These are phyloP conservation scores for Stomatorhinus ivindoensis DNA, from an alignment of 2,113 vertebrate genomes.

Conservation along the genomic window DNA sequence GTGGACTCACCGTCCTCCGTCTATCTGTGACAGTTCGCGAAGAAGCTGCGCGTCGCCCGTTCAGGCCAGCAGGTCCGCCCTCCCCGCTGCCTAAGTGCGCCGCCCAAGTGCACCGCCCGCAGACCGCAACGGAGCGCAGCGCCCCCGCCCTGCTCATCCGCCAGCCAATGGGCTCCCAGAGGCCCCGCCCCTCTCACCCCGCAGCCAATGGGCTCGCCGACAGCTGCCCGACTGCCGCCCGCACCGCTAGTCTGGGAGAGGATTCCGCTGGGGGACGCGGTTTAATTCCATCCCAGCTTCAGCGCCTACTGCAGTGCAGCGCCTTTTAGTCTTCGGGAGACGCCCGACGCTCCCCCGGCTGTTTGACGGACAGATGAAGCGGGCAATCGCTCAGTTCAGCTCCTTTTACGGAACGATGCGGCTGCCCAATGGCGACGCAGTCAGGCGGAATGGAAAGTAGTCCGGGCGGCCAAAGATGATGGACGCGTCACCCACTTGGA, in stretches of 20 bases:
- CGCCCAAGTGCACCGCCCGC: background rate
- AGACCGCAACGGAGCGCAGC: background rate
- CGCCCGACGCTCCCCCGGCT: background rate
- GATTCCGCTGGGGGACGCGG: background rate
- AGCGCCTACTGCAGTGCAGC: background rate
- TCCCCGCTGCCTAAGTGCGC: background rate
- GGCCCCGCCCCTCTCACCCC: background rate
- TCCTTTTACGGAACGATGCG: background rate
- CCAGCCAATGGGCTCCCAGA: background rate
- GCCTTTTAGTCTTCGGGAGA: background rate
- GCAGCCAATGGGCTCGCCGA: background rate
- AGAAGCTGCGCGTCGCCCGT: background rate
- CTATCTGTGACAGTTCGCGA: background rate
- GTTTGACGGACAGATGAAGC: background rate
- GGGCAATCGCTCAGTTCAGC: background rate
- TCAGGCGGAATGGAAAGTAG: background rate
- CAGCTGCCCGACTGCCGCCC: background rate
- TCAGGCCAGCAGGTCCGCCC: background rate
- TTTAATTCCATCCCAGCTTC: too few species aligned
- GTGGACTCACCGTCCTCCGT: slow-evolving; percentile 4
- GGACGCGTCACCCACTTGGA: background rate
- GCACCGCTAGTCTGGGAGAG: background rate
- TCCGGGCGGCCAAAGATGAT: background rate
- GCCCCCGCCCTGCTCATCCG: background rate
- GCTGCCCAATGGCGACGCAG: background rate